Evolutionary conservation across 2,888 invertebrate species (phyloP), one percentile per base, ranked within the genome.

Genomic region (Drosophila quinaria): DNA sequence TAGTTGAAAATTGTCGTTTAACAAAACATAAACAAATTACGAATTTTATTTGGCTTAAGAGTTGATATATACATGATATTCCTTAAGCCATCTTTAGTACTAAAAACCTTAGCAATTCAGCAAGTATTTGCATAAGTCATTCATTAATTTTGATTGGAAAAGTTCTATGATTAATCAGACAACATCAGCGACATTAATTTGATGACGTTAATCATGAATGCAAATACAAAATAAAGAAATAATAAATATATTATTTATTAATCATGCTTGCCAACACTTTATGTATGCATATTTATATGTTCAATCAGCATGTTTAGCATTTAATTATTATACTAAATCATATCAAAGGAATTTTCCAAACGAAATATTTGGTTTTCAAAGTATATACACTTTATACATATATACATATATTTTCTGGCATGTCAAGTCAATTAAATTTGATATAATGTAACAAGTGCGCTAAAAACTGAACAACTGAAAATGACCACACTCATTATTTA

Each of bases 371-470:
- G 44, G 10, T 29, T 29, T 15, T 29, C 31, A 22, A 50, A 29
- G 39, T 54, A 47, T 68, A 31, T 62, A 17, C 22, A 15, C 39
- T 29, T 41, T 41, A 17, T 54, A 31, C 15, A 31, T 54, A 31
- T 29, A 31, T 29, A 5, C 5, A 5, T 5, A 29, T 33, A 31
- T 67, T 19, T 49, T 52, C 15, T 58, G 63, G 41, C 71, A 42
- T 47, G 71, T 66, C 67, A 66, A 60, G 75, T 76, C 78, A 82
- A 82, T 84, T 84, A 82, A 83, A 66, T 70, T 78, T 82, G 82
- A 87, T 68, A 81, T 76, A 59, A 69, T 68, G 68, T 70, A 61
- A 64, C 82, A 81, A 71, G 67, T 82, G 82, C 65, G 62, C 50
- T 44, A 31, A 19, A 60, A 69, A 10, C 29, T 39, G 25, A 25